These are phyloP conservation scores for Epistrophella euchroma DNA, from an alignment of 2,888 invertebrate species.

Conservation along the genomic window DNA sequence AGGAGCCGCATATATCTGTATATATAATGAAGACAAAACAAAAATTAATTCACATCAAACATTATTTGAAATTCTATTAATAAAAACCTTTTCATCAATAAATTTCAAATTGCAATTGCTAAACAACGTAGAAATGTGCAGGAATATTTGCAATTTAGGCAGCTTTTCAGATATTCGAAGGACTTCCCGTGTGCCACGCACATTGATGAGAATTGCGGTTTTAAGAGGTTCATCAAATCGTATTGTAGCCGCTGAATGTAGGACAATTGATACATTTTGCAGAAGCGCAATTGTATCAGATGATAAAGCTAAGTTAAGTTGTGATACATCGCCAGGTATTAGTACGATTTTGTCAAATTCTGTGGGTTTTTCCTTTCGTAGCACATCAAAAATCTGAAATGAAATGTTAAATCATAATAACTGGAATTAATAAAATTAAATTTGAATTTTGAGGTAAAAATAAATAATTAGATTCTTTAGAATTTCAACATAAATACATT, in stretches of 20 bases:
- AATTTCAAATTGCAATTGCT: conserved; percentile 90
- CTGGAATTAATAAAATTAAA: too few species aligned
- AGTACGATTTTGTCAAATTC: conserved; percentile 78
- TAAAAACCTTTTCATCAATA: conserved; percentile 88
- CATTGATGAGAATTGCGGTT: conserved; percentile 87
- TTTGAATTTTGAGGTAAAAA: too few species aligned
- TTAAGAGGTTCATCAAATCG: conserved; percentile 91
- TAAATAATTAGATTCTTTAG: too few species aligned
- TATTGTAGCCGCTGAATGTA: conserved; percentile 92
- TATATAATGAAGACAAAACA: background rate
- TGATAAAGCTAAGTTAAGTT: conserved; percentile 78
- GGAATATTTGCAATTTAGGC: conserved; percentile 85
- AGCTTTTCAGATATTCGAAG: conserved; percentile 86
- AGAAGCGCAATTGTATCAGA: conserved; percentile 35
- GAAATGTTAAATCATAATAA: too few species aligned
- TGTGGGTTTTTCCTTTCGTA: conserved; percentile 77
- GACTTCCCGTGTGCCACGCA: conserved; percentile 87
- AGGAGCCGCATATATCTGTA: conserved; percentile 56
- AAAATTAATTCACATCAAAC: too few species aligned
- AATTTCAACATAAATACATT: too few species aligned
- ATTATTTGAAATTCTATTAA: background rate
- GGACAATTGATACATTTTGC: conserved; percentile 88
- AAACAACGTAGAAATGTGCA: conserved; percentile 95
- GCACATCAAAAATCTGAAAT: conserved; percentile 77
- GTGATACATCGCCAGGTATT: conserved; percentile 80